Conservation (phyloP, 2,888 invertebrate genomes). For the Bombyx huttoni region DNA sequence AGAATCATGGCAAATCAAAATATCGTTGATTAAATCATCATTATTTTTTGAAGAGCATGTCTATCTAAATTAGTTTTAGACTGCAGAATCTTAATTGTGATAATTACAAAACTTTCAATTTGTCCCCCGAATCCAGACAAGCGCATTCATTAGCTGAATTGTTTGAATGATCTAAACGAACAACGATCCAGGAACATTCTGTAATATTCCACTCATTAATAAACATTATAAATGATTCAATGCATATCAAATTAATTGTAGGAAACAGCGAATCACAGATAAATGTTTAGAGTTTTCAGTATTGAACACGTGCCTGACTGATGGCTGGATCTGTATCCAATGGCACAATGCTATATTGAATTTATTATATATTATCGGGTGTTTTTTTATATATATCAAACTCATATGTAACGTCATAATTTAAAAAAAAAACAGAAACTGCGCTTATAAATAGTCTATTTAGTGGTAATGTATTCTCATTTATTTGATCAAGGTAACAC, state of each 20-base stretch:
- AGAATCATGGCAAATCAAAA: too few species aligned
- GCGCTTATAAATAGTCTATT: too few species aligned
- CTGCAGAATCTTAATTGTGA: not conserved
- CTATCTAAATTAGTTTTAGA: not conserved
- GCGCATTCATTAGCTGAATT: slow-evolving; percentile 9
- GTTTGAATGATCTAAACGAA: slow-evolving; percentile 8
- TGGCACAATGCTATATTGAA: too few species aligned
- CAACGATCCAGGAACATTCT: not conserved
- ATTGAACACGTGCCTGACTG: too few species aligned
- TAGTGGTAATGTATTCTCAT: too few species aligned
- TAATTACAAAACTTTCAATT: not conserved
- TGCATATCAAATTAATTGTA: not conserved
- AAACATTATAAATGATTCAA: not conserved
- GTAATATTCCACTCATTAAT: not conserved
- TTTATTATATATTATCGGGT: too few species aligned
- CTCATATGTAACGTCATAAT: too few species aligned
- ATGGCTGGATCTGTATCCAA: too few species aligned
- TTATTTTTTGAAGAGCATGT: not conserved
- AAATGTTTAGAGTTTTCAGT: not conserved
- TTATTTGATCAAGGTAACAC: too few species aligned
- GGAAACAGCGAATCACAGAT: not conserved
- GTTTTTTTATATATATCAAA: too few species aligned
- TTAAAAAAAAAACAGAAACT: too few species aligned
- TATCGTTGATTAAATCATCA: too few species aligned
- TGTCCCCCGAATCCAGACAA: not conserved